Conservation (phyloP, 2,797 vertebrate genomes). For the Sternotherus odoratus region DNA sequence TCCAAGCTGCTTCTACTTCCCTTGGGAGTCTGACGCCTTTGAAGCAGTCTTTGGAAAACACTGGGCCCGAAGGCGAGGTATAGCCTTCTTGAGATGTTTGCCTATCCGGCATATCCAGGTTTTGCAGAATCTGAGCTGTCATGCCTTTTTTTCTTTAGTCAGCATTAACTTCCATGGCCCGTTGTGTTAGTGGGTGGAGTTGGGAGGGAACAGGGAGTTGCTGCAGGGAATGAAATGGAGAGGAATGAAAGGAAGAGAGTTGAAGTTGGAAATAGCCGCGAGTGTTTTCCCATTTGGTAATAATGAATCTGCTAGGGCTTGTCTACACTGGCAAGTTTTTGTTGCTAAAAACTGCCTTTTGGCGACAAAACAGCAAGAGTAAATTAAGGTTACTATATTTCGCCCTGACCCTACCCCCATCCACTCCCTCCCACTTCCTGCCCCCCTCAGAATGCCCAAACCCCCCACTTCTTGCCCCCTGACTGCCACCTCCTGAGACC, state of each 20-base stretch:
- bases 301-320: background rate
- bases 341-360: too few relatives aligned
- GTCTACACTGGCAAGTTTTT: too few relatives aligned
- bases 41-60: background rate
- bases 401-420: too few relatives aligned
- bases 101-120: background rate
- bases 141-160: background rate
- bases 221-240: slow-evolving; percentile 14
- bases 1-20: background rate
- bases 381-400: too few relatives aligned
- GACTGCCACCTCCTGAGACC: too few relatives aligned
- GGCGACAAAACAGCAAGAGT: too few relatives aligned
- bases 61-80: background rate
- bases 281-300: background rate
- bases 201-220: background rate
- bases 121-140: background rate
- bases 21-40: background rate
- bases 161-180: slow-evolving; percentile 26
- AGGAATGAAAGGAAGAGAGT: background rate
- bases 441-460: too few relatives aligned
- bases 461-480: too few relatives aligned
- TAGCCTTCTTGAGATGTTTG: background rate
- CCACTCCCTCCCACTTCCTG: too few relatives aligned
- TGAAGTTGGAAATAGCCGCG: background rate
- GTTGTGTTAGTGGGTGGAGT: slow-evolving; percentile 46